phyloP scores from a whole-genome alignment of 2,113 vertebrate species.

The Sarotherodon lohbergeri region DNA sequence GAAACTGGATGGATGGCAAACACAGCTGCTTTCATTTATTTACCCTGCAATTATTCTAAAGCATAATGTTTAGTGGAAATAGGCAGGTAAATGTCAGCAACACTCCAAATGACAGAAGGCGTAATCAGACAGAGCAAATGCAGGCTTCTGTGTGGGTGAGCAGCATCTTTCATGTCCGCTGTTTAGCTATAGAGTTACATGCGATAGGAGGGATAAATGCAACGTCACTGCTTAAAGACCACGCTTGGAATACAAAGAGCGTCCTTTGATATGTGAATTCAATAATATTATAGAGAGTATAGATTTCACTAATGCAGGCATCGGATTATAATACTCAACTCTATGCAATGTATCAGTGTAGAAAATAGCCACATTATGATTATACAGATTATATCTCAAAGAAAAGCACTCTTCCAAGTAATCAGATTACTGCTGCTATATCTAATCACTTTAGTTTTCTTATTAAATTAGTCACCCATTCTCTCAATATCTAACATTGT shows the following conservation, averaged over 20 bases:
- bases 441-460: not conserved
- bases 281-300: not conserved
- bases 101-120: not conserved
- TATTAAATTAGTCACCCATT: not conserved
- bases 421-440: not conserved
- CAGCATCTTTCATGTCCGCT: not conserved
- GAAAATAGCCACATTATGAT: not conserved
- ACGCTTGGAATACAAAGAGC: not conserved
- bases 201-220: not conserved
- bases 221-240: not conserved
- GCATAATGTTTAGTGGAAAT: not conserved
- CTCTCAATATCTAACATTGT: not conserved
- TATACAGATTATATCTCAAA: not conserved
- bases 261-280: not conserved
- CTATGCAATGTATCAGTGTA: not conserved
- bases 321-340: not conserved
- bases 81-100: not conserved
- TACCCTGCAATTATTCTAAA: not conserved
- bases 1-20: not conserved
- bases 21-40: not conserved
- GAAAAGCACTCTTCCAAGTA: not conserved
- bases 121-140: not conserved
- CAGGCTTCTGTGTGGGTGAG: not conserved
- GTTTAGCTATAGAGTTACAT: not conserved
- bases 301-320: not conserved